These are phyloP conservation scores for Callorhinus ursinus DNA, from an alignment of 2,113 vertebrate species.

Conservation along the genomic window DNA sequence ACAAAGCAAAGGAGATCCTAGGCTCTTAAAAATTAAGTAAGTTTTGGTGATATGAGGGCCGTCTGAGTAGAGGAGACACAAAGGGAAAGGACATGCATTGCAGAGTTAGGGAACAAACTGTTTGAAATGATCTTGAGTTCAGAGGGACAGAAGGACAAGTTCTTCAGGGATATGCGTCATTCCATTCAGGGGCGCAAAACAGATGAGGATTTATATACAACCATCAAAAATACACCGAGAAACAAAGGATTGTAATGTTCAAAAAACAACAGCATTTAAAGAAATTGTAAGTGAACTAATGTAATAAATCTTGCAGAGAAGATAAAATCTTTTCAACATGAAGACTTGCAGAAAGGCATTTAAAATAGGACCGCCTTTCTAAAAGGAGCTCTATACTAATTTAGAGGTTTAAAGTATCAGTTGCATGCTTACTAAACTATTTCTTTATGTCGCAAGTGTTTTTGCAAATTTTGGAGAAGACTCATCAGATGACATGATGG, in stretches of 20 bases:
- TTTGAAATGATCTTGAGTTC: neutral
- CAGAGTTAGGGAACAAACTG: neutral
- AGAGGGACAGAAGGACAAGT: neutral
- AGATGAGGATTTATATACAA: neutral
- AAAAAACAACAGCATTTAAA: neutral
- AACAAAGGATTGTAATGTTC: neutral
- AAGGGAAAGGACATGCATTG: neutral
- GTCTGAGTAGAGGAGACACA: neutral
- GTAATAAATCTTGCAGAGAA: neutral
- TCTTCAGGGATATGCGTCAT: neutral
- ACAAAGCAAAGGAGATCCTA: neutral
- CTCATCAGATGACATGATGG: no score
- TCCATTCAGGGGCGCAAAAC: neutral
- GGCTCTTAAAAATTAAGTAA: neutral
- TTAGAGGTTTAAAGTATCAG: neutral
- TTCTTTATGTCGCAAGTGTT: fast-evolving
- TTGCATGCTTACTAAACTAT: fast-evolving
- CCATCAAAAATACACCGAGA: neutral
- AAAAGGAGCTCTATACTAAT: neutral
- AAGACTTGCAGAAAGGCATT: neutral
- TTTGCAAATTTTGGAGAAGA: neutral
- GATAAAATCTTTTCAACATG: neutral
- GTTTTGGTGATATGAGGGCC: neutral
- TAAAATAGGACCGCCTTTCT: neutral
- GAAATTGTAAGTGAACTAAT: neutral